Conservation (phyloP, 2,113 vertebrate species). For the Acrocephalus kingi region DNA sequence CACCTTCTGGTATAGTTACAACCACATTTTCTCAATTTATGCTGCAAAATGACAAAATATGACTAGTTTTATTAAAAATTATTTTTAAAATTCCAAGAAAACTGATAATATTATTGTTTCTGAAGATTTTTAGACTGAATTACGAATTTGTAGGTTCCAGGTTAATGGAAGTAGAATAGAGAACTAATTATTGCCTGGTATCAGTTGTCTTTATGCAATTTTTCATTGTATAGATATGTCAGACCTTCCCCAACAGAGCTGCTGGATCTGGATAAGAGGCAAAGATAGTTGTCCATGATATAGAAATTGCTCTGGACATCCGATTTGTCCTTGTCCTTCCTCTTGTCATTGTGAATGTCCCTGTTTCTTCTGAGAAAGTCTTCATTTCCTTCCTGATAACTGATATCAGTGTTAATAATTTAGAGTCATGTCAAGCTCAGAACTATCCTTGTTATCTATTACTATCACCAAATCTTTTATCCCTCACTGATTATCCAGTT, state of each 20-base stretch:
- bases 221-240: neutral
- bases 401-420: neutral
- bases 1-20: constrained; percentile 82
- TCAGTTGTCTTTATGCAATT: neutral
- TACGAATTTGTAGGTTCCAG: neutral
- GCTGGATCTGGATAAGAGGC: neutral
- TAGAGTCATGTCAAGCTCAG: neutral
- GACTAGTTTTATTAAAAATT: neutral
- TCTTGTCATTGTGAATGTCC: neutral
- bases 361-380: neutral
- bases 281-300: neutral
- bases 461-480: neutral
- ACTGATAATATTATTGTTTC: neutral
- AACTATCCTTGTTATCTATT: neutral
- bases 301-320: neutral
- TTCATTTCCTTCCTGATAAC: neutral
- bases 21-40: neutral
- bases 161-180: neutral
- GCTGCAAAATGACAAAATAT: neutral
- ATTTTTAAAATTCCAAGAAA: neutral
- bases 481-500: neutral
- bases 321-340: neutral
- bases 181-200: neutral
- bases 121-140: neutral
- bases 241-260: neutral